Percentiles rank a stretch among this genome's conserved stretches.
Conservation (phyloP, 2,797 vertebrate species). For the Danio choprae region DNA sequence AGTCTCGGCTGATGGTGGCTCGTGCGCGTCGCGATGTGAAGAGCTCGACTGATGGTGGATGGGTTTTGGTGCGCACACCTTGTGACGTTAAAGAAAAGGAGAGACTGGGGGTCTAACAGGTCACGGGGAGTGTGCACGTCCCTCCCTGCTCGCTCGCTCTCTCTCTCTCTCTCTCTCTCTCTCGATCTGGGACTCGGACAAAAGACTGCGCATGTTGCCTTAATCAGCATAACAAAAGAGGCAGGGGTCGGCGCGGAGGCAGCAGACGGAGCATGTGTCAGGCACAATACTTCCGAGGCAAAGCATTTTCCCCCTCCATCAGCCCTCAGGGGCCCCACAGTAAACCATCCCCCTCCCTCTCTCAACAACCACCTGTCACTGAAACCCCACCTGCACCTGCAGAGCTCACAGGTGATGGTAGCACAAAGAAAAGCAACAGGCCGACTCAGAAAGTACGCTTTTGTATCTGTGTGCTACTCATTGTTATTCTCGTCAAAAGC, state of each 20-base stretch:
- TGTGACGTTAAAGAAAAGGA: slow-evolving; percentile 51
- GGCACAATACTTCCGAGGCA: slow-evolving; percentile 65
- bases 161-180: slow-evolving; percentile 48
- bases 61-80: slow-evolving; percentile 49
- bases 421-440: slow-evolving; percentile 27
- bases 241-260: slow-evolving; percentile 63
- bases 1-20: slow-evolving; percentile 29
- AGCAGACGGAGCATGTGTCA: slow-evolving; percentile 76
- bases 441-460: background rate
- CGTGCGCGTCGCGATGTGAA: slow-evolving; percentile 26
- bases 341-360: slow-evolving; percentile 15
- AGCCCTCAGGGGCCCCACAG: slow-evolving; percentile 11
- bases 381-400: slow-evolving; percentile 37
- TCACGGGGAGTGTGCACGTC: slow-evolving; percentile 52
- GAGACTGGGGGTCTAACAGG: slow-evolving; percentile 27
- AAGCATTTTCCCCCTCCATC: slow-evolving; percentile 34
- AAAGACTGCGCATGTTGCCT: slow-evolving; percentile 73
- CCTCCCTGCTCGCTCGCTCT: slow-evolving; percentile 38
- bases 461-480: background rate
- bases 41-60: slow-evolving; percentile 31
- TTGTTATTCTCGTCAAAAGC: background rate
- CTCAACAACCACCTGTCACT: slow-evolving; percentile 51
- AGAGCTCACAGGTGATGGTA: slow-evolving; percentile 1
- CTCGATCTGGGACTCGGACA: slow-evolving; percentile 66
- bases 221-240: slow-evolving; percentile 89